phyloP scores from a whole-genome alignment of 2,888 invertebrate species.

The Lacanobia oleracea region DNA sequence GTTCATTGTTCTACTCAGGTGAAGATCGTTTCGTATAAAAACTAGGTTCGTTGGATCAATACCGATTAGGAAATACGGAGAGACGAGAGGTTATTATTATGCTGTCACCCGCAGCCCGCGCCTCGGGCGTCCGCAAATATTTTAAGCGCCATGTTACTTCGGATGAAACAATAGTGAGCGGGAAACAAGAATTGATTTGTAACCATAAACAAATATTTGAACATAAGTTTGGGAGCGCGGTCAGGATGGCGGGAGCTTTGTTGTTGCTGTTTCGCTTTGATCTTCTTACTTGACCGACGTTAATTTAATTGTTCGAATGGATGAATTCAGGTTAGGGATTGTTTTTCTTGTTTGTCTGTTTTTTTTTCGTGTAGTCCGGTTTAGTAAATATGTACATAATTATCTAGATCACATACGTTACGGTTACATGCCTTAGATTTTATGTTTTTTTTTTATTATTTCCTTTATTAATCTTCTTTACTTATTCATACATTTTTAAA shows the following conservation, averaged over 20 bases:
- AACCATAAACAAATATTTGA: conserved; percentile 60
- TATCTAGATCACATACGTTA: too few relatives aligned
- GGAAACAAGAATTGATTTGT: conserved; percentile 60
- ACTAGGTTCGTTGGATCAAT: conserved; percentile 61
- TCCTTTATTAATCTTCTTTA: too few relatives aligned
- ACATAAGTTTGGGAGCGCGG: conserved; percentile 50
- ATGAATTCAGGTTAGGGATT: neutral
- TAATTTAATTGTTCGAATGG: conserved; percentile 25
- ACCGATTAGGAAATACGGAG: conserved; percentile 69
- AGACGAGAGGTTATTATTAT: conserved; percentile 71
- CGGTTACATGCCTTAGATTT: too few relatives aligned
- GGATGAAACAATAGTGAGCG: conserved; percentile 63
- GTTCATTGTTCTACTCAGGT: conserved; percentile 15
- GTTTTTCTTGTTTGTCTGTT: neutral
- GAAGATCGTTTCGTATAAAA: conserved; percentile 41
- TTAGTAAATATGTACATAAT: neutral
- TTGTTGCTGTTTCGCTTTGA: conserved; percentile 42
- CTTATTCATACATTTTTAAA: too few relatives aligned
- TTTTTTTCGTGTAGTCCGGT: neutral
- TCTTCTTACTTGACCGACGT: conserved; percentile 27
- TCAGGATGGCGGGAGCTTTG: conserved; percentile 39
- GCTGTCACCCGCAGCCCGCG: conserved; percentile 71
- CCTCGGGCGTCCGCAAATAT: conserved; percentile 63
- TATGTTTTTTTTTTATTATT: too few relatives aligned
- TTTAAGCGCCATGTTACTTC: conserved; percentile 65